Percentiles rank a stretch among this genome's conserved stretches.
phyloP scores from a whole-genome alignment of 2,113 vertebrate genomes.

The Xyliphius kryptos region DNA sequence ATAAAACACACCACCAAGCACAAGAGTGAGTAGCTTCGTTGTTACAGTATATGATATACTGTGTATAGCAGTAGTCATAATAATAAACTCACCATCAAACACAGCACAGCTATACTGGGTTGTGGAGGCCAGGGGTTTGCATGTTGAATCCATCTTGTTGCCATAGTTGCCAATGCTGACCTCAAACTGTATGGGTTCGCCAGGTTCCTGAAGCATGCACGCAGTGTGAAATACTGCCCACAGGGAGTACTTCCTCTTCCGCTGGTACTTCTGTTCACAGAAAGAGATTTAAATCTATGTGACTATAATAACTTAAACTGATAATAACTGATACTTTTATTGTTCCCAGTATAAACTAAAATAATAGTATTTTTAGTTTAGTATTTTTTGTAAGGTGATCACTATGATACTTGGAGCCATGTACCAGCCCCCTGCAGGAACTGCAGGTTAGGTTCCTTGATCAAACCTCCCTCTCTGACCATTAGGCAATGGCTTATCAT shows the following conservation, averaged over 20 bases:
- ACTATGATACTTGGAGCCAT: too few species aligned
- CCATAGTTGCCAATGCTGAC: constrained; percentile 98
- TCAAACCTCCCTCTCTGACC: too few species aligned
- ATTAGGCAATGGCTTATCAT: too few species aligned
- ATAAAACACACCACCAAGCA: constrained; percentile 12
- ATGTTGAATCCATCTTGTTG: constrained; percentile 93
- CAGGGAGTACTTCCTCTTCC: constrained; percentile 86
- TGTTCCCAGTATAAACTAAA: too few species aligned
- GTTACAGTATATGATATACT: too few species aligned
- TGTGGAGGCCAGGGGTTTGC: constrained; percentile 91
- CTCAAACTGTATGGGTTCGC: constrained; percentile 94
- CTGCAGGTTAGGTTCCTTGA: too few species aligned
- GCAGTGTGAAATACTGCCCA: constrained; percentile 91
- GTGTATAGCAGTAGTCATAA: neutral
- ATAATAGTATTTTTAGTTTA: too few species aligned
- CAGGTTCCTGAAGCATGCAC: constrained; percentile 87
- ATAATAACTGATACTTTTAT: too few species aligned
- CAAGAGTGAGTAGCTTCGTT: too few species aligned
- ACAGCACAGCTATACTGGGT: constrained; percentile 89
- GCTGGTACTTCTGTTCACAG: constrained; percentile 81
- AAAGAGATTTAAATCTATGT: constrained; percentile 2
- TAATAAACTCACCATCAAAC: constrained; percentile 80
- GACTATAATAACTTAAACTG: too few species aligned
- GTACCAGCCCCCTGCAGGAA: too few species aligned
- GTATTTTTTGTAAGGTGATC: too few species aligned